These are phyloP conservation scores for Mactromeris polynyma DNA, from an alignment of 2,888 invertebrate genomes.

Conservation along the genomic window DNA sequence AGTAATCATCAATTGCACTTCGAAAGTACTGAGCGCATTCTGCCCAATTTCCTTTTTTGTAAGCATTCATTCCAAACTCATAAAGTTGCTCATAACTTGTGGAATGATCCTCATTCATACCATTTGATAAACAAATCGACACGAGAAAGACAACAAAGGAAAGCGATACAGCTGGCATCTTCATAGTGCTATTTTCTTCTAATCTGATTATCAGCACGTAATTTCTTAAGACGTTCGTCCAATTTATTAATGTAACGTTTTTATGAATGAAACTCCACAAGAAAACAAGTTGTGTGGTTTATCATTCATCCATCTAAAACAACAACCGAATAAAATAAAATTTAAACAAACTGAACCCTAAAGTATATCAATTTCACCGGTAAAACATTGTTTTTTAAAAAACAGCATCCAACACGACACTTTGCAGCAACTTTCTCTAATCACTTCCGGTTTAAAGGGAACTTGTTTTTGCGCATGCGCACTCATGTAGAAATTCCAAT, in stretches of 20 bases:
- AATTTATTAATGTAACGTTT: background rate
- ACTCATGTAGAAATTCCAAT: conserved; percentile 74
- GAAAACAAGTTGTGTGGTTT: background rate
- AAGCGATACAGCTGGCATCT: background rate
- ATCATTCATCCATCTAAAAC: background rate
- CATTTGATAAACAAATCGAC: background rate
- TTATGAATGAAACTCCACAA: background rate
- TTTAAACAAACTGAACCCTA: background rate
- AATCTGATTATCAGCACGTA: background rate
- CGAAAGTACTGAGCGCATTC: conserved; percentile 91
- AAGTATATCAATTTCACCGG: background rate
- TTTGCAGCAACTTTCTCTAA: conserved; percentile 27
- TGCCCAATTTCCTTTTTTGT: conserved; percentile 91
- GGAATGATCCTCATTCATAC: conserved; percentile 28
- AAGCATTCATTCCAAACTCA: conserved; percentile 90
- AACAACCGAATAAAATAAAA: background rate
- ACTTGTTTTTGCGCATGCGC: conserved; percentile 62
- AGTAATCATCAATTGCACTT: conserved; percentile 89
- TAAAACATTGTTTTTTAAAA: background rate
- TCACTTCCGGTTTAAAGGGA: conserved; percentile 51
- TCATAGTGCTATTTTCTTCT: background rate
- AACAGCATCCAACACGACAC: conserved; percentile 53
- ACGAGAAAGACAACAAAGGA: background rate
- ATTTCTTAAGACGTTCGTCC: background rate
- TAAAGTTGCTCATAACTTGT: conserved; percentile 83